Conservation (phyloP, 2,888 invertebrate genomes). For the Andrena bucephala region DNA sequence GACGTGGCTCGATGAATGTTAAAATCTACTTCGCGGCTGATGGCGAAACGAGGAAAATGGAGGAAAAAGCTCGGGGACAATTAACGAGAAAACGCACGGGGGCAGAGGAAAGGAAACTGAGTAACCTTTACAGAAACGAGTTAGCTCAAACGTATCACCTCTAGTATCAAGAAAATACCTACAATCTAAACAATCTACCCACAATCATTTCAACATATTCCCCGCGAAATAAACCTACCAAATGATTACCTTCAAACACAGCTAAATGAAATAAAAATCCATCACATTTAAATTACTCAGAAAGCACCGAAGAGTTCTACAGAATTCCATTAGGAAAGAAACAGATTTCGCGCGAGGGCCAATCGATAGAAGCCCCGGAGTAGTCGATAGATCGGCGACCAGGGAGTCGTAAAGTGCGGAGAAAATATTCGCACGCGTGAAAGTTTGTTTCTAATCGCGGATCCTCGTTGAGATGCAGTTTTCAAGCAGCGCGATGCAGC, state of each 20-base stretch:
- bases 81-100: conserved; percentile 20
- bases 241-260: no score
- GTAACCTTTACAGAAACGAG: neutral
- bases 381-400: conserved; percentile 34
- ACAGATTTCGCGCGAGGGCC: neutral
- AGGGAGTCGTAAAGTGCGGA: conserved; percentile 50
- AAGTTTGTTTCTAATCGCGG: conserved; percentile 68
- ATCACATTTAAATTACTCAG: neutral
- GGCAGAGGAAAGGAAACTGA: neutral
- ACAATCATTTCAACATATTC: neutral
- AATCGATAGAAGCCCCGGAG: neutral
- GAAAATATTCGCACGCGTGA: conserved; percentile 68
- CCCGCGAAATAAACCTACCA: no score
- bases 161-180: neutral
- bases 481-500: conserved; percentile 50
- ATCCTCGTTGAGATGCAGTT: conserved; percentile 66
- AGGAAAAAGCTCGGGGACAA: conserved; percentile 23
- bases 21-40: conserved; percentile 9
- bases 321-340: neutral
- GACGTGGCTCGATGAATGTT: conserved; percentile 6
- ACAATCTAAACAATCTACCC: neutral
- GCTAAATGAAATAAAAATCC: neutral
- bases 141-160: neutral
- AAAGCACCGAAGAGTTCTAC: neutral
- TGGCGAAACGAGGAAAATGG: conserved; percentile 34